These are phyloP conservation scores for Galerucella calmariensis DNA, from an alignment of 2,888 invertebrate genomes.

Conservation along the genomic window DNA sequence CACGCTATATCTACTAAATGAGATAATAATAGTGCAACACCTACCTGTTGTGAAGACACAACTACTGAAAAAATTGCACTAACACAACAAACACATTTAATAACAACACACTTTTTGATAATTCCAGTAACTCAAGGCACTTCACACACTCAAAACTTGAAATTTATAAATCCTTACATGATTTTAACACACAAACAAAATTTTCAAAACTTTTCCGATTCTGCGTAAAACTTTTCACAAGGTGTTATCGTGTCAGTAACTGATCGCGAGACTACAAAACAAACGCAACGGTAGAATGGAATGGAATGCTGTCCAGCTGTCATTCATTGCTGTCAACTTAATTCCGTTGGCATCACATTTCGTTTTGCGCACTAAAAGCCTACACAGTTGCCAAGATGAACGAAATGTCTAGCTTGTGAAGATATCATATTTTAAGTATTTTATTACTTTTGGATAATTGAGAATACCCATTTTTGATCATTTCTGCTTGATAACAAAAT, in stretches of 20 bases:
- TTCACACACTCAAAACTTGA: slow-evolving; percentile 41
- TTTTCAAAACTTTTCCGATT: slow-evolving; percentile 44
- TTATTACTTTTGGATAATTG: too few species aligned
- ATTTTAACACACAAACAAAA: slow-evolving; percentile 37
- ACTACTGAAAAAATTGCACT: slow-evolving; percentile 52
- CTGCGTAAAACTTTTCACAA: slow-evolving; percentile 43
- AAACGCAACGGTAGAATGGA: slow-evolving; percentile 36
- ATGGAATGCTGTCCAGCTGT: slow-evolving; percentile 38
- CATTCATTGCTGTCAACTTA: slow-evolving; percentile 32
- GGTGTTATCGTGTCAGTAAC: slow-evolving; percentile 36
- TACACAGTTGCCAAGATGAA: slow-evolving; percentile 1
- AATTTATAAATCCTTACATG: slow-evolving; percentile 39
- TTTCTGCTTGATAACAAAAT: too few species aligned
- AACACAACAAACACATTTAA: slow-evolving; percentile 45
- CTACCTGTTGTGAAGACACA: slow-evolving; percentile 57
- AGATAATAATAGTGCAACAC: slow-evolving; percentile 33
- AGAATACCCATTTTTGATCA: too few species aligned
- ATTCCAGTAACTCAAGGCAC: slow-evolving; percentile 37
- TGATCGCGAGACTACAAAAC: slow-evolving; percentile 38
- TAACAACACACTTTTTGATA: slow-evolving; percentile 36
- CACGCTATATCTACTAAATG: slow-evolving; percentile 12
- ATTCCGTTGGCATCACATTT: slow-evolving; percentile 26
- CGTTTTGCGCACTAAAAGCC: slow-evolving; percentile 24
- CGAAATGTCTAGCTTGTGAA: not conserved
- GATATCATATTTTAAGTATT: slow-evolving; percentile 4